A percentile compares a stretch with the other conserved stretches of the same genome.
Evolutionary conservation across 2,113 vertebrate species (phyloP).

Genomic region (Prietella phreatophila): DNA sequence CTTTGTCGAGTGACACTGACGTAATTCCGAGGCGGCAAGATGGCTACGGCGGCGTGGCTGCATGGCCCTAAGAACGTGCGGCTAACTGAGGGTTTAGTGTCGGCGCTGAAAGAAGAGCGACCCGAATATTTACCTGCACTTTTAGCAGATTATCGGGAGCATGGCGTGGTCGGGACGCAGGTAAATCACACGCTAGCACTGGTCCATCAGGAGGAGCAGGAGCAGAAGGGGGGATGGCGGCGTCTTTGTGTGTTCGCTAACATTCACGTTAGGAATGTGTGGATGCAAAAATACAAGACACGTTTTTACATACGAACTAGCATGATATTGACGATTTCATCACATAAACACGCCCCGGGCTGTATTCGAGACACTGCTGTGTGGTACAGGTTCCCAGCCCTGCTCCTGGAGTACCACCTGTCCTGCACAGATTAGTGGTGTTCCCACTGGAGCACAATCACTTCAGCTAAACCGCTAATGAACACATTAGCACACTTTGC

Average conservation of each 20-base stretch:
- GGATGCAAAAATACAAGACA: background rate
- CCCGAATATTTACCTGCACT: slow-evolving; percentile 68
- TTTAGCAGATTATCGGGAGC: slow-evolving; percentile 71
- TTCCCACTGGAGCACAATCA: background rate
- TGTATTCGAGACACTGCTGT: background rate
- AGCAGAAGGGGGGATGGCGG: background rate
- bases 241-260: slow-evolving; percentile 36
- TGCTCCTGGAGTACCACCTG: background rate
- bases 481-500: too few relatives aligned
- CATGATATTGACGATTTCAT: background rate
- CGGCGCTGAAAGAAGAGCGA: slow-evolving; percentile 70
- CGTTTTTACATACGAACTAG: background rate
- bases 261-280: background rate
- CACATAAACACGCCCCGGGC: background rate
- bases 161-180: slow-evolving; percentile 71
- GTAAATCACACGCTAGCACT: slow-evolving; percentile 48
- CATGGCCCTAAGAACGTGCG: slow-evolving; percentile 68
- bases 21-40: slow-evolving; percentile 59
- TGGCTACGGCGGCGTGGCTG: slow-evolving; percentile 73
- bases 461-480: background rate
- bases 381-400: background rate
- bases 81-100: slow-evolving; percentile 72
- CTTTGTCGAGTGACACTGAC: slow-evolving; percentile 41
- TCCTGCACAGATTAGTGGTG: background rate
- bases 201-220: background rate